Evolutionary conservation across 2,797 vertebrate genomes (phyloP).

Genomic region (Serranus cabrilla): DNA sequence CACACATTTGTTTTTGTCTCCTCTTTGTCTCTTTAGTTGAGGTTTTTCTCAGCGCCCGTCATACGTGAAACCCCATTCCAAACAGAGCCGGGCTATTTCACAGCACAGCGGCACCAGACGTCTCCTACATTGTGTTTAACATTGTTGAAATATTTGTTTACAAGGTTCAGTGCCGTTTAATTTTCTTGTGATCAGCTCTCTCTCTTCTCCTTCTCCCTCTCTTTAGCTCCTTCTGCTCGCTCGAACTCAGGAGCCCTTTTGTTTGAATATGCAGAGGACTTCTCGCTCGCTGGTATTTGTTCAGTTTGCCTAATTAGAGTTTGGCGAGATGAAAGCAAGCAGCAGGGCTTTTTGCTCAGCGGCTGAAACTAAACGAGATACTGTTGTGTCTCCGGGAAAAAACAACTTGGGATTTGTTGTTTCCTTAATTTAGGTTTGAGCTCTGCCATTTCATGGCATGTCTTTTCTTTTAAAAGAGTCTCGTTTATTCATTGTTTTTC

Average conservation of each 20-base stretch:
- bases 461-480: neutral
- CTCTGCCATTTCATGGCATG: conserved; percentile 13
- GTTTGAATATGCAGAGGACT: conserved; percentile 77
- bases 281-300: conserved; percentile 67
- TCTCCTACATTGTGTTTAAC: conserved; percentile 76
- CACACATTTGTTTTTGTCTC: neutral
- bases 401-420: conserved; percentile 32
- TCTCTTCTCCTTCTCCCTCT: conserved; percentile 20
- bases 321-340: conserved; percentile 75
- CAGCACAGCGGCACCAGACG: conserved; percentile 69
- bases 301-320: conserved; percentile 76
- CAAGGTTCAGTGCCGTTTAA: conserved; percentile 84
- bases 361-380: conserved; percentile 56
- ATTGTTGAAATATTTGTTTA: conserved; percentile 86
- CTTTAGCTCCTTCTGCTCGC: conserved; percentile 53
- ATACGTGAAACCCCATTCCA: conserved; percentile 68
- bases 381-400: conserved; percentile 48
- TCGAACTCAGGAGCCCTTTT: conserved; percentile 70
- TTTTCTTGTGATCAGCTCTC: conserved; percentile 80
- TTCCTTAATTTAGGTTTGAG: conserved; percentile 37
- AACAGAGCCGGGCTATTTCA: conserved; percentile 70
- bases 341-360: conserved; percentile 61
- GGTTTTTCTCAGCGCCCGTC: conserved; percentile 36
- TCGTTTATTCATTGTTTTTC: no score
- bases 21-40: conserved; percentile 6